phyloP scores from a whole-genome alignment of 1,140 invertebrate genomes.

The Megalonaias nervosa region DNA sequence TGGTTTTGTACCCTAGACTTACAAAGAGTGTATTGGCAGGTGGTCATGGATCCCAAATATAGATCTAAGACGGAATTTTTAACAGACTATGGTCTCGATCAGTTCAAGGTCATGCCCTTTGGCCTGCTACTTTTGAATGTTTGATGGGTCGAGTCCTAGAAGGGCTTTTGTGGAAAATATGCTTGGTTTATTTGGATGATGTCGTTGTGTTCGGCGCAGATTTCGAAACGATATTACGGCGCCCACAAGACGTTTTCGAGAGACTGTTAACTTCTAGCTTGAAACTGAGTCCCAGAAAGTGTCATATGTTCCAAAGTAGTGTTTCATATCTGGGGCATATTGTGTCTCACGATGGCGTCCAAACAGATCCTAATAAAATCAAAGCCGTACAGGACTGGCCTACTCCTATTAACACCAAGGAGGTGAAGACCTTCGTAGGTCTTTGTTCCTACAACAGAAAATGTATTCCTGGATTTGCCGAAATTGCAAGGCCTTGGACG shows the following conservation, averaged over 20 bases:
- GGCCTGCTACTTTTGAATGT: conserved; percentile 50
- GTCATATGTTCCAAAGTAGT: too few relatives aligned
- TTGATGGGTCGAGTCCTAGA: conserved; percentile 44
- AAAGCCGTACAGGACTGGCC: conserved; percentile 53
- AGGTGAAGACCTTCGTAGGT: conserved; percentile 58
- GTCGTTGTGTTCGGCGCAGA: too few relatives aligned
- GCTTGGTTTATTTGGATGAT: too few relatives aligned
- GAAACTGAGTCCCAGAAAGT: too few relatives aligned
- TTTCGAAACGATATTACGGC: conserved; percentile 6
- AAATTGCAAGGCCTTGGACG: conserved; percentile 43
- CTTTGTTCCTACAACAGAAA: conserved; percentile 52
- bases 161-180: conserved; percentile 33
- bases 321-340: too few relatives aligned
- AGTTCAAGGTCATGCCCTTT: conserved; percentile 38
- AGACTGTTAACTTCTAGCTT: conserved; percentile 30
- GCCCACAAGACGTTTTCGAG: too few relatives aligned
- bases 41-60: conserved; percentile 60
- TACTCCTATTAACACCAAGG: conserved; percentile 46
- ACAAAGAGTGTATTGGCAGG: conserved; percentile 64
- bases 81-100: conserved; percentile 33
- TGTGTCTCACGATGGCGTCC: too few relatives aligned
- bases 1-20: conserved; percentile 45
- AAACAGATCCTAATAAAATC: conserved; percentile 62
- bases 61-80: conserved; percentile 61
- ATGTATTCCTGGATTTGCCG: conserved; percentile 49